Base-by-base conservation (phyloP, 2,888 invertebrate genomes). In the Carabus problematicus region DNA sequence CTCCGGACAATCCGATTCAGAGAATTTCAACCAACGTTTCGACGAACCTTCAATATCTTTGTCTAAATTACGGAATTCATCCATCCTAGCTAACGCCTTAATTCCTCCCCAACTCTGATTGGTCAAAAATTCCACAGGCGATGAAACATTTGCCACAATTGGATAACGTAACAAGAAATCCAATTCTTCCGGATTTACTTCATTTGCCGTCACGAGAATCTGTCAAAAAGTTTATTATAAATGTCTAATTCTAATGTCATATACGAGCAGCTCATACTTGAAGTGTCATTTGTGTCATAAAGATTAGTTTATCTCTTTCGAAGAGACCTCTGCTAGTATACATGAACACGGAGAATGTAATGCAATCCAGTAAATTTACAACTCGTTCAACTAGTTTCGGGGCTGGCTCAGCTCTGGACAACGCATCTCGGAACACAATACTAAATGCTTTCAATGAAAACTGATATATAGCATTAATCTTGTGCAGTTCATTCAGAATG, bases 371-470 rank as follows among this genome's bases (percentile, higher is more conserved):
- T 11, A 97, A 83, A 78, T 91, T 91, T 8, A 80, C 75, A 0
- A 97, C 94, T 40, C 96, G 85, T 4, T 85, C 84, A 47, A 88
- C 87, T 0, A 95, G 83, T 1, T 89, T 91, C 0, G 92, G 91
- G 0, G 90, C 87, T 0, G 85, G 81, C 4, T 86, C 85, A 0
- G 96, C 91, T 68, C 84, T 85, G 12, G 84, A 82, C 55, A 97
- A 88, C 0, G 97, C 95, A 73, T 92, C 92, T 75, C 91, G 91
- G 81, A 97, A 97, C 3, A 97, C 96, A 0, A 92, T 91, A 75
- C 91, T 94, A 84, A 96, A 97, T 0, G 97, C 95, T 82, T 97
- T 97, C 68, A 97, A 82, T 0, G 97, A 97, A 83, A 97, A 97
- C 81, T 97, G 96, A 82, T 98, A 98, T 79, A 98, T 94, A 54